Percentiles rank a stretch among this genome's conserved stretches.
These are phyloP conservation scores for Nephrotoma appendiculata DNA, from an alignment of 2,888 invertebrate genomes.

Conservation along the genomic window DNA sequence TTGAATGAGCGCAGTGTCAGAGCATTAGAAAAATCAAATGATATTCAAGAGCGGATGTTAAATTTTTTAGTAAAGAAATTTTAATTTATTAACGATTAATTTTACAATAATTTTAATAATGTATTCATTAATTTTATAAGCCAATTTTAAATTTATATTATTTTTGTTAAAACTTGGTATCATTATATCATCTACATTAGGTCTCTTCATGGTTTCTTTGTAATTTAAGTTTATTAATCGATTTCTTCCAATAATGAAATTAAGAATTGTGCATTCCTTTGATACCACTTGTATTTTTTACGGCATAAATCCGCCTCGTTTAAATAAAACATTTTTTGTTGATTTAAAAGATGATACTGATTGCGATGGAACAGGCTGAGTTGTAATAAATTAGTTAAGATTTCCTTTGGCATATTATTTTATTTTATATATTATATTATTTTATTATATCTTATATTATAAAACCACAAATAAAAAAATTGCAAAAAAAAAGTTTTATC, in stretches of 20 bases:
- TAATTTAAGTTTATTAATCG: neutral
- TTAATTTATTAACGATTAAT: neutral
- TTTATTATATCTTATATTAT: neutral
- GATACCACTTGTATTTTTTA: slow-evolving; percentile 1
- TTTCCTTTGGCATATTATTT: slow-evolving; percentile 1
- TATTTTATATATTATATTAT: neutral
- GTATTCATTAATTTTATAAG: neutral
- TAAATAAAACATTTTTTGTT: neutral
- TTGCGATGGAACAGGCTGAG: neutral
- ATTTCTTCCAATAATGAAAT: neutral
- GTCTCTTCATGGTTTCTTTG: neutral
- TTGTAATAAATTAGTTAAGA: neutral
- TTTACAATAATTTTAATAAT: neutral
- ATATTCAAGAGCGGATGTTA: neutral
- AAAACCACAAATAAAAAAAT: neutral
- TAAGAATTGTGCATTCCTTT: neutral
- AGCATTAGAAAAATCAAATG: slow-evolving; percentile 3
- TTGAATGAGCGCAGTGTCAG: neutral
- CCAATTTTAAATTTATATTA: neutral
- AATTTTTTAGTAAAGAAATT: slow-evolving; percentile 2
- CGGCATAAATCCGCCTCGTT: neutral
- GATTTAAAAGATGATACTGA: neutral
- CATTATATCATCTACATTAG: neutral
- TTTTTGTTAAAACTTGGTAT: neutral
- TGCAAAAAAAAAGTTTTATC: neutral